Percentiles rank a stretch among this genome's conserved stretches.
phyloP scores from a whole-genome alignment of 2,113 vertebrate species.

The Ranitomeya variabilis region DNA sequence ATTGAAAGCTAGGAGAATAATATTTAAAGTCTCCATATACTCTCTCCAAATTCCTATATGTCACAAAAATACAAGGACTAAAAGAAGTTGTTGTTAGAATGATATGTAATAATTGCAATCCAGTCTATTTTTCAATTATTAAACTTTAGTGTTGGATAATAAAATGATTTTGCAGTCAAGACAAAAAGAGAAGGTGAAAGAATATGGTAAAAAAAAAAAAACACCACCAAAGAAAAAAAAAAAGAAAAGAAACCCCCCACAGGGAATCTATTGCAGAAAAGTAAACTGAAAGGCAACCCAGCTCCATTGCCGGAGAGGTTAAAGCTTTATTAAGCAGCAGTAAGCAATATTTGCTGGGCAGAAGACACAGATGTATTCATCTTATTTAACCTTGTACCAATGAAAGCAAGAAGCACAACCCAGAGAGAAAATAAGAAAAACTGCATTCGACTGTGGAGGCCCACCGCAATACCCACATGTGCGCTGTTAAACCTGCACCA shows the following conservation, averaged over 20 bases:
- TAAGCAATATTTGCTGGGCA: not conserved
- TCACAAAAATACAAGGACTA: not conserved
- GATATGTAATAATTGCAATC: not conserved
- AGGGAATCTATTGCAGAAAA: not conserved
- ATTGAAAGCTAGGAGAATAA: not conserved
- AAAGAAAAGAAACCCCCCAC: not conserved
- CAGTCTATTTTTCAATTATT: not conserved
- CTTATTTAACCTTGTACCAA: not conserved
- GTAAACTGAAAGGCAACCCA: not conserved
- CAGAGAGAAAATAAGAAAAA: not conserved
- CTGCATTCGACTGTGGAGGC: not conserved
- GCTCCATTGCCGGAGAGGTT: not conserved
- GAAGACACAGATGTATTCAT: not conserved
- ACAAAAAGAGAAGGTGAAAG: not conserved
- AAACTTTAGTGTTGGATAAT: not conserved
- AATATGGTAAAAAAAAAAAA: not conserved
- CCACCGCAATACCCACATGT: slow-evolving; percentile 8
- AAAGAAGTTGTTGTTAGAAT: not conserved
- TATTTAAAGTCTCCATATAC: not conserved
- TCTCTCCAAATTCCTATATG: not conserved
- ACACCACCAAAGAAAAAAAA: not conserved
- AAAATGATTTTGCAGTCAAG: not conserved
- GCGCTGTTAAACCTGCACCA: slow-evolving; percentile 6
- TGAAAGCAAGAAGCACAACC: not conserved
- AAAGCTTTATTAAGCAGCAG: not conserved